Evolutionary conservation across 2,797 vertebrate species (phyloP).

Genomic region (Delichon dasypus): DNA sequence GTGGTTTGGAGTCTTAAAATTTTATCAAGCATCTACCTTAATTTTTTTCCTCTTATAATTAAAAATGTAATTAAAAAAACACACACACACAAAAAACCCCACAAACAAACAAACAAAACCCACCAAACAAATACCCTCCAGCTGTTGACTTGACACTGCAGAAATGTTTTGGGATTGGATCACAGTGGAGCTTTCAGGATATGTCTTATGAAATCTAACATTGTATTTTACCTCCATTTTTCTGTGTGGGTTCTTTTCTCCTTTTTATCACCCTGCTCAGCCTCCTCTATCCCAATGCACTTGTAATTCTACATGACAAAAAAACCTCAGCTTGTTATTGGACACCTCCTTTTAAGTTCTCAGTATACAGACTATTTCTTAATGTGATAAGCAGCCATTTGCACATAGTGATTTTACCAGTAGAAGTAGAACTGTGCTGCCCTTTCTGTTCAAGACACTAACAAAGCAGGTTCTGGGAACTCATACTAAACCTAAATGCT

Average conservation of each 20-base stretch:
- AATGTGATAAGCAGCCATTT: not conserved
- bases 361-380: not conserved
- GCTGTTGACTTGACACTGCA: not conserved
- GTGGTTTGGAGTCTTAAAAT: not conserved
- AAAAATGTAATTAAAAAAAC: not conserved
- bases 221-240: not conserved
- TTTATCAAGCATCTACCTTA: not conserved
- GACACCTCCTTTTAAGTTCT: not conserved
- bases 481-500: not conserved
- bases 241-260: not conserved
- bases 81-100: not conserved
- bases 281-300: not conserved
- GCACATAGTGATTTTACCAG: not conserved
- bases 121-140: fast-evolving
- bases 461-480: not conserved
- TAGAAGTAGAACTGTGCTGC: not conserved
- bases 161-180: not conserved
- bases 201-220: not conserved
- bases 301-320: not conserved
- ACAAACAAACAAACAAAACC: too few species aligned
- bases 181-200: not conserved
- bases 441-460: not conserved
- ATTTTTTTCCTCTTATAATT: not conserved
- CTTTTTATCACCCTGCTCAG: not conserved
- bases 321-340: not conserved